These are phyloP conservation scores for Acipenser transmontanus DNA, from an alignment of 2,797 vertebrate species.

Conservation along the genomic window DNA sequence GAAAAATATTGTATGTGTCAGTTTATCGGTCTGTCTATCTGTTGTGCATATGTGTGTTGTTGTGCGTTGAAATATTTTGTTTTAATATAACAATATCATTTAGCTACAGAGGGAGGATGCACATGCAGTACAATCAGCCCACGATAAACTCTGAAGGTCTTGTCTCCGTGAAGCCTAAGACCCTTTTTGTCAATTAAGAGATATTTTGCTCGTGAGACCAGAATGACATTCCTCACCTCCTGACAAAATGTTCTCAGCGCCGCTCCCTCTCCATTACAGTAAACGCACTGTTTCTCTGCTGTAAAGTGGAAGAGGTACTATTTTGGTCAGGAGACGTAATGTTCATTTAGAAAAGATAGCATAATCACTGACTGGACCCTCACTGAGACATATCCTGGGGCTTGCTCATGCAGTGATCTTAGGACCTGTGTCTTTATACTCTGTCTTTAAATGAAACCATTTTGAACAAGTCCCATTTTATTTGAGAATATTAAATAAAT, in stretches of 20 bases:
- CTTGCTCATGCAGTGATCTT: no score
- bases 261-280: conserved; percentile 9
- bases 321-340: conserved; percentile 13
- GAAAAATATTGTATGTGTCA: background rate
- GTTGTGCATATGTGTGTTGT: conserved; percentile 29
- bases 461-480: no score
- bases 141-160: conserved; percentile 22
- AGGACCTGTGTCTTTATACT: no score
- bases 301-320: background rate
- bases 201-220: conserved; percentile 28
- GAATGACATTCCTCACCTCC: conserved; percentile 58
- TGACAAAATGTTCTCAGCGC: conserved; percentile 56
- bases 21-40: background rate
- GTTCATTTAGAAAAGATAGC: conserved; percentile 16
- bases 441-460: no score
- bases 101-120: no score
- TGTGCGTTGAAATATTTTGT: conserved; percentile 37
- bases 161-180: no score
- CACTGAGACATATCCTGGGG: no score
- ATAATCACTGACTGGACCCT: conserved; percentile 6
- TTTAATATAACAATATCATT: conserved; percentile 21
- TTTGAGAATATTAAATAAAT: no score
- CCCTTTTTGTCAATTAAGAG: conserved; percentile 25
- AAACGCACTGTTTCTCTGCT: conserved; percentile 2
- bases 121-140: conserved; percentile 23